Evolutionary conservation across 2,888 invertebrate genomes (phyloP).

Genomic region (Anthophora plumipes): DNA sequence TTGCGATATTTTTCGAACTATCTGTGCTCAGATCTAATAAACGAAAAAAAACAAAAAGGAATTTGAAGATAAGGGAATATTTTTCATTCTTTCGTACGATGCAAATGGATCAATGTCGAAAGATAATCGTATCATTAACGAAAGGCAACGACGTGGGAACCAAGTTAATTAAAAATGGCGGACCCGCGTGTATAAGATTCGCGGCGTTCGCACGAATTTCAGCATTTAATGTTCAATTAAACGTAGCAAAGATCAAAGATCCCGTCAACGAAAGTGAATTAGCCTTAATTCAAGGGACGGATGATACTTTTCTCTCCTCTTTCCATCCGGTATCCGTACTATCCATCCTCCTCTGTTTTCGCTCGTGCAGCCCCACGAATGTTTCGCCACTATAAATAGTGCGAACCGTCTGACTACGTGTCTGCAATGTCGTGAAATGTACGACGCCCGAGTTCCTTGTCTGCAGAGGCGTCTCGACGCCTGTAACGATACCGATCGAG

Average conservation of each 20-base stretch:
- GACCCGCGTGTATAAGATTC: not conserved
- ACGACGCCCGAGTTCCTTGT: constrained; percentile 69
- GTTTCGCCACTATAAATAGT: constrained; percentile 76
- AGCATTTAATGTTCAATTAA: constrained; percentile 38
- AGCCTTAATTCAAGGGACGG: constrained; percentile 48
- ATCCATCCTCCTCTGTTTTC: constrained; percentile 8
- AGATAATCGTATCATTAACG: too few species aligned
- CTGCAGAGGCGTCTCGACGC: constrained; percentile 72
- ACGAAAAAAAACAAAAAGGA: too few species aligned
- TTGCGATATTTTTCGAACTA: too few species aligned
- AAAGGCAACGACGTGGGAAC: too few species aligned
- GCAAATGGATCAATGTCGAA: too few species aligned
- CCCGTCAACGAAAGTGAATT: constrained; percentile 45
- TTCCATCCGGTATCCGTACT: not conserved
- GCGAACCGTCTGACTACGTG: constrained; percentile 76
- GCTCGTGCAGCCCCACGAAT: constrained; percentile 47
- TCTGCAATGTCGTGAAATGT: constrained; percentile 76
- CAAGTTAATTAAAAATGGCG: not conserved
- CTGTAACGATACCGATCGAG: constrained; percentile 57
- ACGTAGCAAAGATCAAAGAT: constrained; percentile 32
- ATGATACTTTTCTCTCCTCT: constrained; percentile 18
- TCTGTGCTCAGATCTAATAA: too few species aligned
- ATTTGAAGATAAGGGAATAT: too few species aligned
- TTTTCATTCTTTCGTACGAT: too few species aligned
- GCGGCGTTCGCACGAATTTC: not conserved